Percentiles rank a stretch among this genome's conserved stretches.
Evolutionary conservation across 1,140 invertebrate genomes (phyloP).

Genomic region (Anastrepha obliqua): DNA sequence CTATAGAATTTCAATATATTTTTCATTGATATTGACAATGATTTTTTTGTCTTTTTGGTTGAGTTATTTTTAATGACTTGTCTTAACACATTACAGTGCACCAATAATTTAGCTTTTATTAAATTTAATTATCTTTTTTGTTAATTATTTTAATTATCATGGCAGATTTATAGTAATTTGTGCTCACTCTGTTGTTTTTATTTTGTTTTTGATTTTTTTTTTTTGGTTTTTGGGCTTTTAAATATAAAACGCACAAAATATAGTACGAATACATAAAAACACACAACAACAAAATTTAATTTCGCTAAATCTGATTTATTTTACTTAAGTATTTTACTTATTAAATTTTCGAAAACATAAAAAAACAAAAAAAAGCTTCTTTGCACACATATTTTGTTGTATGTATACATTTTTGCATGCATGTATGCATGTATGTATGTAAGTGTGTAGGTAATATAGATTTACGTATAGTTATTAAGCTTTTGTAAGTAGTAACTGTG

Average conservation of each 20-base stretch:
- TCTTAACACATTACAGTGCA: neutral
- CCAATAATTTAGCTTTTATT: slow-evolving; percentile 18
- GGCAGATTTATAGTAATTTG: slow-evolving; percentile 50
- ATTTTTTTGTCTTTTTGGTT: slow-evolving; percentile 55
- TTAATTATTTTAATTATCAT: neutral
- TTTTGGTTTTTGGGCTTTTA: neutral
- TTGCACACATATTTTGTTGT: neutral
- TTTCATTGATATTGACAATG: slow-evolving; percentile 37
- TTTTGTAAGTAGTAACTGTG: slow-evolving; percentile 48
- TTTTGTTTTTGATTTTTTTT: neutral
- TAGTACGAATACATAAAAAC: slow-evolving; percentile 8
- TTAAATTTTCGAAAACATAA: too few relatives aligned
- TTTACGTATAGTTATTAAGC: slow-evolving; percentile 36
- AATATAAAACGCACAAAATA: slow-evolving; percentile 35
- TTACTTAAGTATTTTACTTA: neutral
- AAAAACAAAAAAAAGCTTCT: neutral
- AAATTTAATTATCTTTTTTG: slow-evolving; percentile 22
- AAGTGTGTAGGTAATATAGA: neutral
- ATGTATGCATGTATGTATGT: neutral
- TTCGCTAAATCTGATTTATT: neutral
- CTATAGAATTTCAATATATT: neutral
- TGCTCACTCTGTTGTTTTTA: slow-evolving; percentile 48
- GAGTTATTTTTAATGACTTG: slow-evolving; percentile 55
- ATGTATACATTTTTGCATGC: neutral
- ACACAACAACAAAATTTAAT: slow-evolving; percentile 44